Base-by-base conservation (phyloP, 2,797 vertebrate genomes). In the Mastacembelus armatus region DNA sequence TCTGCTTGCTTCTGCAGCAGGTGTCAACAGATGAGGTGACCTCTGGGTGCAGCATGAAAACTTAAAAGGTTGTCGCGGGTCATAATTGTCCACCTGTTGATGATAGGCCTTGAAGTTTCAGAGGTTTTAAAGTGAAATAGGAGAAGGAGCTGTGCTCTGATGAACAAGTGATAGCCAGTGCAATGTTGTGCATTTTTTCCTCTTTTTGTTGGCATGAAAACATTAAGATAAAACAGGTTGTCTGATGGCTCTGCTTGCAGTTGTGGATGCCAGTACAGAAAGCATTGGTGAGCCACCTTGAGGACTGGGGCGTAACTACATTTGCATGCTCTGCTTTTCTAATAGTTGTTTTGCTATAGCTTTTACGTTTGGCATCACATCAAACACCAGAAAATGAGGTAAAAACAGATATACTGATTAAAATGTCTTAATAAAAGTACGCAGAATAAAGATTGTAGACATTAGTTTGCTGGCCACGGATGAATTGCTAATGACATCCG, bases 11-110 rank as follows among this genome's bases (percentile, higher is more conserved):
- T 73, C 66, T 81, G 78, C 65, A 78, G 85, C 83, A 87, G 54
- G 78, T 90, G 85, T 81, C 77, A 83, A 60, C 85, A 80, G 86
- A 87, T 76, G 78, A 61, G 51, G 22, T 14, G 7, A 67, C 50
- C 33, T 10, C 43, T 55, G 22, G 60, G 36, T 40, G 42, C 36
- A 48, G 32, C 26, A 18, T n/a, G 3, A 18, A 3, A 40, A n/a
- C 59, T 61, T 52, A 69, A 65, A 66, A 60, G 38, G 32, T 58
- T 73, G 75, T 69, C 56, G 78, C 2, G 29, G 80, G 32, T 80
- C 55, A 22, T 62, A 79, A 78, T 3, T 29, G 57, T 64, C 63
- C 57, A 51, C 58, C 56, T 77, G 62, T 11, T 61, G 15, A 39
- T 43, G 67, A 61, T 29, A 60, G 39, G 49, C 50, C 0, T 24